Percentiles rank a stretch among this genome's conserved stretches.
phyloP scores from a whole-genome alignment of 2,888 invertebrate species.

The Therioaphis trifolii region DNA sequence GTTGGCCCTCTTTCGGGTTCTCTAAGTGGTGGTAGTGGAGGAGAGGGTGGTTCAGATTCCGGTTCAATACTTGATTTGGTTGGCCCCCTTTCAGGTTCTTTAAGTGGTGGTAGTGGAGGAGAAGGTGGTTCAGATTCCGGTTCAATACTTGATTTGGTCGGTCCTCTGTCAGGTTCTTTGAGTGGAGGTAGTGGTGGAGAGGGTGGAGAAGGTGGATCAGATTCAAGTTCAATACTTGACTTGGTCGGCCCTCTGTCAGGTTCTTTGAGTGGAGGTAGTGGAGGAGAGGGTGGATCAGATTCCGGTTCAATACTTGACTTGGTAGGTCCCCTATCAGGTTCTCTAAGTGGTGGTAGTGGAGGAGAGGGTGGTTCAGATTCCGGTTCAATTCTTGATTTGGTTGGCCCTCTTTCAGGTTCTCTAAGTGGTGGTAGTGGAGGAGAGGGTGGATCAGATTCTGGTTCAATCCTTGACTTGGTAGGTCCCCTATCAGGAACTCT shows the following conservation, averaged over 20 bases:
- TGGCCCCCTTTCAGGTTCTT: conserved; percentile 5
- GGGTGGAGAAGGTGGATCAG: neutral
- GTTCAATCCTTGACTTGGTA: conserved; percentile 57
- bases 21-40: neutral
- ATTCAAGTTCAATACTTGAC: conserved; percentile 54
- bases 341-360: neutral
- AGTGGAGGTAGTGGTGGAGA: conserved; percentile 37
- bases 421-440: conserved; percentile 55
- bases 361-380: neutral
- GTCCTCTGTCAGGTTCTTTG: conserved; percentile 1
- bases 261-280: neutral
- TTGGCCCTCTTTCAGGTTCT: neutral
- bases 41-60: neutral
- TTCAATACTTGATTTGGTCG: conserved; percentile 25
- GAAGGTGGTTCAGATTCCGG: conserved; percentile 31
- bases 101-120: conserved; percentile 6
- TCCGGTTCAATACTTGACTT: too few species aligned
- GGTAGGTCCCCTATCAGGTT: too few species aligned
- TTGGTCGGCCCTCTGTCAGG: neutral
- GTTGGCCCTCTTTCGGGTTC: neutral
- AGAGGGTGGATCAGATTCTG: conserved; percentile 50
- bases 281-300: neutral
- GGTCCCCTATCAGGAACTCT: conserved; percentile 19
- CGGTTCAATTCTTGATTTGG: neutral
- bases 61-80: conserved; percentile 34